Base-by-base conservation (phyloP, 2,113 vertebrate genomes). In the Raja brachyura region DNA sequence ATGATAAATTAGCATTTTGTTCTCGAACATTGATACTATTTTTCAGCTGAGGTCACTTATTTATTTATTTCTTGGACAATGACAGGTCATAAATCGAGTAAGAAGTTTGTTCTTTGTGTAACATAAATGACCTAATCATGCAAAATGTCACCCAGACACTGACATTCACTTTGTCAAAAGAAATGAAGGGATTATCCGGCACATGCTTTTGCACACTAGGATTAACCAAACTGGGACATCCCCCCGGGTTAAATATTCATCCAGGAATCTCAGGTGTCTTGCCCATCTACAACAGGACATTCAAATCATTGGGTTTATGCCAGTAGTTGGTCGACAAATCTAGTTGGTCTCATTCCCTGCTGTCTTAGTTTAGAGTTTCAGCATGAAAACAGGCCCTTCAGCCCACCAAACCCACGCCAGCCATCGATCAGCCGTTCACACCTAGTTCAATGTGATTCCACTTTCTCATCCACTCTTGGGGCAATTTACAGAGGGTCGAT, bases 41-140 rank as follows among this genome's bases (percentile, higher is more conserved):
- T 66, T 31, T 88, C 28, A 66, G n/a, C 59, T 63, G 16, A n/a
- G 13, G 11, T 31, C 25, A 48, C 11, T 85, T 79, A 48, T 63
- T 61, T 86, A 61, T 61, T 88, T 88, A 88, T 88, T 88, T 88
- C 83, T 88, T 88, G 83, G 13, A 63, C 83, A 59, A 31, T 88
- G 83, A 66, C 83, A 88, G 56, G 11, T 88, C 83, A 88, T 88
- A 88, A 88, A 88, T 88, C 83, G 28, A 18, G 56, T 3, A 18
- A 28, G 83, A 88, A 88, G 83, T 88, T 88, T 33, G 59, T 61
- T 63, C 25, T 63, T 88, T 59, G 13, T 61, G 59, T 63, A 88
- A 88, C 83, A 63, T 66, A 63, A 63, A 88, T 88, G 59, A 88
- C 83, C 83, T 88, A 88, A 88, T 88, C 83, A 88, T 88, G 83